A percentile compares a stretch with the other conserved stretches of the same genome.
phyloP scores from a whole-genome alignment of 2,113 vertebrate species.

The Chitala chitala region DNA sequence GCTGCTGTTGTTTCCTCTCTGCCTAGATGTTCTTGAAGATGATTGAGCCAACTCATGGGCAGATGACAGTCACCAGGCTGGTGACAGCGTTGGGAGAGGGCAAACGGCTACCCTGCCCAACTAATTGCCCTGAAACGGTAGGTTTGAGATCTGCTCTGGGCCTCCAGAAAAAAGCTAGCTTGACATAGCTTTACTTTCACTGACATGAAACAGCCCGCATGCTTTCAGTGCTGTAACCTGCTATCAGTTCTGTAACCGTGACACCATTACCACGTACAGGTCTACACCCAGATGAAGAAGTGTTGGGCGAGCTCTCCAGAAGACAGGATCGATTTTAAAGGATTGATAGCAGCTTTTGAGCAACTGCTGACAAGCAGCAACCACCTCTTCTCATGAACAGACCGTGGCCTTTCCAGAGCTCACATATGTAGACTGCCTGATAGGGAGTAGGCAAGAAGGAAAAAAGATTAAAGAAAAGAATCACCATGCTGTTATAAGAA shows the following conservation, averaged over 20 bases:
- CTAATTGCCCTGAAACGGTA: constrained; percentile 75
- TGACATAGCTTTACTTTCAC: no score
- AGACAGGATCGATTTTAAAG: constrained; percentile 76
- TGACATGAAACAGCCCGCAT: no score
- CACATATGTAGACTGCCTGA: no score
- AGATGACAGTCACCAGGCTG: constrained; percentile 87
- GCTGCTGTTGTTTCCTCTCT: not conserved
- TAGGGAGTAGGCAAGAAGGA: no score
- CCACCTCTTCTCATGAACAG: not conserved
- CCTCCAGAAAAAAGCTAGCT: not conserved
- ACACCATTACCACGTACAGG: constrained; percentile 59
- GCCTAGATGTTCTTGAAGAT: constrained; percentile 82
- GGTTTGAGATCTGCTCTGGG: not conserved
- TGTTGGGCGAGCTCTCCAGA: constrained; percentile 85
- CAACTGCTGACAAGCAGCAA: constrained; percentile 57
- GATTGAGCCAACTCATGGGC: constrained; percentile 84
- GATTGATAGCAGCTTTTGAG: constrained; percentile 79
- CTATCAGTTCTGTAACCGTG: no score
- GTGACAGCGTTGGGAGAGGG: constrained; percentile 75
- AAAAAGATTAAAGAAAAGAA: no score
- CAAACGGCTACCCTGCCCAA: constrained; percentile 73
- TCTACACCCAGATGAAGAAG: constrained; percentile 82
- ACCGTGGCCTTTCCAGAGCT: not conserved
- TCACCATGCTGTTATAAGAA: no score
- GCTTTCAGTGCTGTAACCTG: no score